A percentile compares a stretch with the other conserved stretches of the same genome.
These are phyloP conservation scores for Anodontia alba DNA, from an alignment of 2,888 invertebrate species.

Conservation along the genomic window DNA sequence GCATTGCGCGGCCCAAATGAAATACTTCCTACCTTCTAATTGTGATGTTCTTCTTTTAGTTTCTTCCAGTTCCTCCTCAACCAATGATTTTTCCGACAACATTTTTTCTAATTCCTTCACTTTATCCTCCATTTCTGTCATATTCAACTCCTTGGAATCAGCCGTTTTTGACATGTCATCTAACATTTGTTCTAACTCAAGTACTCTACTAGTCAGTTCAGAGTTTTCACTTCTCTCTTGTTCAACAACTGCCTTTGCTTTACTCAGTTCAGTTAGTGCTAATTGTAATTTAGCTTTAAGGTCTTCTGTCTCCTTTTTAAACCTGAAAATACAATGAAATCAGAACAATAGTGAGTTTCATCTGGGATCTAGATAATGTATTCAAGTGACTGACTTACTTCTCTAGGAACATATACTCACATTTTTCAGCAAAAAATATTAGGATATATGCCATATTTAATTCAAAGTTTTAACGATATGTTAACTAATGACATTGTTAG, in stretches of 20 bases:
- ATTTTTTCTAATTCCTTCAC: conserved; percentile 63
- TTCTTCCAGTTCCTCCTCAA: conserved; percentile 58
- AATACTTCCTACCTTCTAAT: conserved; percentile 24
- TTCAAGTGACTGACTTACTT: no score
- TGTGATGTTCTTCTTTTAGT: conserved; percentile 39
- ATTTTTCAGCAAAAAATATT: no score
- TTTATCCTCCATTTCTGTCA: conserved; percentile 54
- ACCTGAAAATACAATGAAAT: conserved; percentile 54
- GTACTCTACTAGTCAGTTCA: conserved; percentile 69
- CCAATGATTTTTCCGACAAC: conserved; percentile 51
- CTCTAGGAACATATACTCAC: no score
- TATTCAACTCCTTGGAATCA: conserved; percentile 57
- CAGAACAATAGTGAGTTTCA: no score
- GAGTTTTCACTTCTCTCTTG: conserved; percentile 72
- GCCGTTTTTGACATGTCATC: conserved; percentile 62
- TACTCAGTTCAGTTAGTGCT: conserved; percentile 74
- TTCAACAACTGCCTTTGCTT: conserved; percentile 70
- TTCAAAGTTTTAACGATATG: no score
- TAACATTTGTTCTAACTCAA: conserved; percentile 61
- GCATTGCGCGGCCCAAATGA: no score
- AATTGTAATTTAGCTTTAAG: conserved; percentile 76
- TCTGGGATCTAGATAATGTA: no score
- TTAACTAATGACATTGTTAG: no score
- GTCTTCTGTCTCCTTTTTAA: conserved; percentile 72
- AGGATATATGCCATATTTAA: no score